These are phyloP conservation scores for Lamprotornis superbus DNA, from an alignment of 2,113 vertebrate genomes.

Conservation along the genomic window DNA sequence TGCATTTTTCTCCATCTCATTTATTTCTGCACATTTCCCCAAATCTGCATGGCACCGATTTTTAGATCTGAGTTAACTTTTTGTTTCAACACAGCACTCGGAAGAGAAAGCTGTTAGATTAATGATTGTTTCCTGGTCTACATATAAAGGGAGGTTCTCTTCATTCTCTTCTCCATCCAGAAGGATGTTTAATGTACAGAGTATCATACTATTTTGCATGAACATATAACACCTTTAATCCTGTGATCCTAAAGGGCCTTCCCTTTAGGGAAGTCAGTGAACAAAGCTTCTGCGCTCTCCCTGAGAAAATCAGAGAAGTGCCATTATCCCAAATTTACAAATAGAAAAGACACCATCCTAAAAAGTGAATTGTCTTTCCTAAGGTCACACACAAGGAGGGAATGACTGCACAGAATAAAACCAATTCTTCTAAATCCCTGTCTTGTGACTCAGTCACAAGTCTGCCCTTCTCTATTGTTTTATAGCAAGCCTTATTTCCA, in stretches of 20 bases:
- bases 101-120: not conserved
- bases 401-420: not conserved
- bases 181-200: not conserved
- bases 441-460: conserved; percentile 28
- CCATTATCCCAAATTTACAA: not conserved
- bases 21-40: not conserved
- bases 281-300: not conserved
- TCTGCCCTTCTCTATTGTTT: conserved; percentile 25
- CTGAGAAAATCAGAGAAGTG: not conserved
- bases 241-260: not conserved
- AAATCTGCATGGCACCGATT: not conserved
- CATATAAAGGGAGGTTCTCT: not conserved
- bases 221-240: not conserved
- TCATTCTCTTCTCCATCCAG: not conserved
- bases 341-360: not conserved
- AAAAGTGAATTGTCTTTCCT: not conserved
- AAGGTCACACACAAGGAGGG: not conserved
- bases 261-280: not conserved
- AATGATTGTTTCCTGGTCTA: not conserved
- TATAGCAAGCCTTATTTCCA: conserved; percentile 14
- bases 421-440: conserved; percentile 3
- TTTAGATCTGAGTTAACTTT: not conserved
- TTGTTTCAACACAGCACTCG: not conserved
- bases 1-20: not conserved
- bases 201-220: not conserved